These are phyloP conservation scores for Acanthacorydalis orientalis DNA, from an alignment of 2,888 invertebrate species.

Conservation along the genomic window DNA sequence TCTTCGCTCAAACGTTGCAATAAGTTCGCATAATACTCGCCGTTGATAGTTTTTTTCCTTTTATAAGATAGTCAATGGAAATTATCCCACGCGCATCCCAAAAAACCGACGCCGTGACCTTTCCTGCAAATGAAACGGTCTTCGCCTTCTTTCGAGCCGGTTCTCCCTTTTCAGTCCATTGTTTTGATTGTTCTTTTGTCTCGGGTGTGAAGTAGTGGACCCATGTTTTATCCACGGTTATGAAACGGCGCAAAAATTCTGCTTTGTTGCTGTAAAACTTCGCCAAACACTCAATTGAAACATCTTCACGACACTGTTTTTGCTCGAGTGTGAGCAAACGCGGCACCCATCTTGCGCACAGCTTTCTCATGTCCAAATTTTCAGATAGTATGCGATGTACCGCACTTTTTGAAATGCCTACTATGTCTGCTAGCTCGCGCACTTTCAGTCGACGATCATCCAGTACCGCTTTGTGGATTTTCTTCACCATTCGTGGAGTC, in stretches of 20 bases:
- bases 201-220: conserved; percentile 13
- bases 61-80: conserved; percentile 6
- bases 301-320: conserved; percentile 8
- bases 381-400: conserved; percentile 7
- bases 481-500: conserved; percentile 6
- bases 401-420: conserved; percentile 3
- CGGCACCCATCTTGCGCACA: conserved; percentile 14
- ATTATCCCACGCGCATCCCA: conserved; percentile 10
- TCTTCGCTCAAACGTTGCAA: conserved; percentile 6
- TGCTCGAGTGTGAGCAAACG: conserved; percentile 11
- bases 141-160: not conserved
- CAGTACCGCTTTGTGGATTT: conserved; percentile 10
- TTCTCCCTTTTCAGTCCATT: not conserved
- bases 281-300: conserved; percentile 8
- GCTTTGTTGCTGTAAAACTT: conserved; percentile 9
- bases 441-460: conserved; percentile 3
- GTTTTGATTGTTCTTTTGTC: not conserved
- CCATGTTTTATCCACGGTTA: conserved; percentile 18
- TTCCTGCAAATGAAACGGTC: conserved; percentile 6
- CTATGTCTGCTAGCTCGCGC: not conserved
- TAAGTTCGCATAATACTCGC: conserved; percentile 8
- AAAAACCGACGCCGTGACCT: conserved; percentile 12
- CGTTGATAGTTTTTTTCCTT: conserved; percentile 10
- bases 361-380: conserved; percentile 13
- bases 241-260: conserved; percentile 14